phyloP scores from a whole-genome alignment of 2,797 vertebrate genomes.

The Cygnus olor region DNA sequence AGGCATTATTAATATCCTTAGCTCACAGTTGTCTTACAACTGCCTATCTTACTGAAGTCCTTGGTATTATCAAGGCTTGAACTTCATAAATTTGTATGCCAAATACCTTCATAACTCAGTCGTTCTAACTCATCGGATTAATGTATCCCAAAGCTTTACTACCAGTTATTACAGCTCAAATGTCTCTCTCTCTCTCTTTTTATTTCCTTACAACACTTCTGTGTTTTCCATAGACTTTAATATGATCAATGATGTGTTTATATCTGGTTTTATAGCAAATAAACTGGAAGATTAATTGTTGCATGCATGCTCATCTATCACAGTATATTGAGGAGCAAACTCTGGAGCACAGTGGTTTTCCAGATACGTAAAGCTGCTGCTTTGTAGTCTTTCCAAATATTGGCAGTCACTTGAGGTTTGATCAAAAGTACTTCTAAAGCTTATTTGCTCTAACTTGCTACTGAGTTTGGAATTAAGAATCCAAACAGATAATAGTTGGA shows the following conservation, averaged over 20 bases:
- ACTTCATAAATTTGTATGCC: neutral
- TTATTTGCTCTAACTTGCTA: neutral
- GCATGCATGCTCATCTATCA: neutral
- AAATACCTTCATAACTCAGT: neutral
- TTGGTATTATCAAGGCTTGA: neutral
- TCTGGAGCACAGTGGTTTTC: neutral
- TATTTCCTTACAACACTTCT: neutral
- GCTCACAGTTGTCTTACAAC: neutral
- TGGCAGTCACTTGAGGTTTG: neutral
- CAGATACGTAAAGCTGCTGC: neutral
- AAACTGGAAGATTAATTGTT: neutral
- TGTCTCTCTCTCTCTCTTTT: neutral
- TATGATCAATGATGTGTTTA: neutral
- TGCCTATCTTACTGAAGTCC: neutral
- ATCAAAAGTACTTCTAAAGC: neutral
- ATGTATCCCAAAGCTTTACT: neutral
- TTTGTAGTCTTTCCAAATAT: neutral
- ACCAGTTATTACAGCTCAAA: neutral
- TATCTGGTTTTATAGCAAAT: neutral
- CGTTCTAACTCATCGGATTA: neutral
- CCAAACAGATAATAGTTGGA: neutral
- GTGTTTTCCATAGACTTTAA: neutral
- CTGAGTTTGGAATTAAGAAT: neutral
- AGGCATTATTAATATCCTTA: neutral
- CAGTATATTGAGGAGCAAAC: neutral